Conservation (phyloP, 1,140 invertebrate species). For the Drosophila gunungcola region DNA sequence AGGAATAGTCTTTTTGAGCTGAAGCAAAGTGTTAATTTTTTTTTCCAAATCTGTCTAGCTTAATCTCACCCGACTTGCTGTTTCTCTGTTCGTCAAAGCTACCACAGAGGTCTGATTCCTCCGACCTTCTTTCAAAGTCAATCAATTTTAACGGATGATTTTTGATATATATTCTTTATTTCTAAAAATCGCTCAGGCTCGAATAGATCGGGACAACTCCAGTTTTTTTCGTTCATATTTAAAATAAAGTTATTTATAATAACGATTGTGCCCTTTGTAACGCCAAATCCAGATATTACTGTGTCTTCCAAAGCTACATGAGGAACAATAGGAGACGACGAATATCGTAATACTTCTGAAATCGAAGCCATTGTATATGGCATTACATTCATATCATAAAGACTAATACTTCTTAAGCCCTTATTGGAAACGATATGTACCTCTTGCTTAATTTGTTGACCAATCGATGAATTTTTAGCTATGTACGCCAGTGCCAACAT, state of each 20-base stretch:
- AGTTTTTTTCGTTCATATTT: constrained; percentile 90
- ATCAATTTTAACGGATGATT: constrained; percentile 4
- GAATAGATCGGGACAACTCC: constrained; percentile 90
- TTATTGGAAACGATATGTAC: constrained; percentile 87
- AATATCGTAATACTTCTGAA: constrained; percentile 91
- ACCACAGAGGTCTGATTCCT: constrained; percentile 84
- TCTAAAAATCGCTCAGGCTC: constrained; percentile 90
- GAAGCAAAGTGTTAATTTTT: background rate
- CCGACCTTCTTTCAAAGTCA: constrained; percentile 34
- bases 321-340: constrained; percentile 95
- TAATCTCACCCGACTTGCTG: no score
- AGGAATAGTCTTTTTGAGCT: constrained; percentile 86
- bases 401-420: constrained; percentile 86
- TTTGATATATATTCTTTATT: constrained; percentile 4
- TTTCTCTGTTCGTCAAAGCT: no score
- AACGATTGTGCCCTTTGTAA: constrained; percentile 92
- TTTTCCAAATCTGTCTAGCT: constrained; percentile 24
- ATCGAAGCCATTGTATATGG: constrained; percentile 94
- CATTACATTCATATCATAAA: constrained; percentile 89
- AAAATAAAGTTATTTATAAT: constrained; percentile 95
- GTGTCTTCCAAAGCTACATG: constrained; percentile 93
- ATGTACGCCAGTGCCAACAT: constrained; percentile 90
- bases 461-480: constrained; percentile 88
- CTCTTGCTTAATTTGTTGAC: constrained; percentile 88
- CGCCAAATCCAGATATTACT: constrained; percentile 89